Evolutionary conservation across 1,140 invertebrate species (phyloP), one percentile per base, ranked within the genome.

Genomic region (Caerostris extrusa): DNA sequence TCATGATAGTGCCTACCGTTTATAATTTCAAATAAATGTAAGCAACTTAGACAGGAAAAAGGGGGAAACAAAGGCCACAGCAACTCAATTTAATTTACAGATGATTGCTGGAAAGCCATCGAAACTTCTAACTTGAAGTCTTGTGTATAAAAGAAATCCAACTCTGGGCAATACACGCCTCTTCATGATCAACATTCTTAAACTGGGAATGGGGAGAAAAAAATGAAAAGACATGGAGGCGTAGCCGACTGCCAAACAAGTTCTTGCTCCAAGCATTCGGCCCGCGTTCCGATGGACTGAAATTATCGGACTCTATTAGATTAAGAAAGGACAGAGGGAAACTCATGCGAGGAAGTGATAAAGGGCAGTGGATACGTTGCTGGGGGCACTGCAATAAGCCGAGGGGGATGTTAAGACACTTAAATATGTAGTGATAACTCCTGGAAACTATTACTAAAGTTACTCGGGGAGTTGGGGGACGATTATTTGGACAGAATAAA

Each of bases 291-390:
- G 71, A 77, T 50, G 85, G n/a, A 64, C 57, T n/a, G 85, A 61
- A 87, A 87, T 87, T 87, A 87, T 87, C 85, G 85, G 34, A 87
- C 60, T 67, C n/a, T 87, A 87, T 87, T 87, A 57, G 85, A 87
- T 87, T 87, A 87, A n/a, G 85, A 64, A 34, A 64, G 34, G 85
- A 87, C 60, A n/a, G n/a, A 58, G 6, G 7, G 57, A 57, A 58
- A 53, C 34, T 87, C 60, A 61, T 87, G 64, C 7, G n/a, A 60
- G 34, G n/a, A n/a, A n/a, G n/a, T n/a, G n/a, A n/a, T n/a, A n/a
- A n/a, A n/a, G n/a, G n/a, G n/a, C n/a, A n/a, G n/a, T n/a, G n/a
- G n/a, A n/a, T n/a, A n/a, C n/a, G n/a, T n/a, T n/a, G n/a, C n/a
- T n/a, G n/a, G n/a, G n/a, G n/a, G n/a, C n/a, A n/a, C n/a, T n/a